Base-by-base conservation (phyloP, 2,888 invertebrate genomes). In the Dicyrtomina minuta region DNA sequence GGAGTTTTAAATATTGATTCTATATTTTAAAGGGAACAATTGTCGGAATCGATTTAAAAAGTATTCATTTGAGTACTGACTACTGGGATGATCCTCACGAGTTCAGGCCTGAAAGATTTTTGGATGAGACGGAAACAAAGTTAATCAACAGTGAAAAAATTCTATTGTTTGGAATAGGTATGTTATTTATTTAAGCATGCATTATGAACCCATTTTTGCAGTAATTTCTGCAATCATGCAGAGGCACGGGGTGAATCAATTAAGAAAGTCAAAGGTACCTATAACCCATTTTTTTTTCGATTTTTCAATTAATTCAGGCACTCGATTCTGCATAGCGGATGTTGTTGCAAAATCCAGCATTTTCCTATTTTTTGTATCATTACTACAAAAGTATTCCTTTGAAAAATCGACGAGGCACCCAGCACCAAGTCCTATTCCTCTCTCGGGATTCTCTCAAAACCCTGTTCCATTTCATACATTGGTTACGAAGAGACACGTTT, bases 271-370 rank as follows among this genome's bases (percentile, higher is more conserved):
- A n/a, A n/a, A n/a, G n/a, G n/a, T n/a, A n/a, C n/a, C n/a, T n/a
- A n/a, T n/a, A n/a, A n/a, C n/a, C n/a, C n/a, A n/a, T n/a, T n/a
- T n/a, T n/a, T n/a, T n/a, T n/a, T n/a, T n/a, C n/a, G n/a, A n/a
- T n/a, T n/a, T n/a, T n/a, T n/a, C n/a, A n/a, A n/a, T n/a, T n/a
- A n/a, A n/a, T n/a, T n/a, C 22, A 75, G 75, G 75, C 3, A 75
- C 73, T 51, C 51, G 75, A 46, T 53, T 56, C 17, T 75, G 75
- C 26, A 51, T 75, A 6, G 75, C 73, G 12, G 75, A 75, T 43
- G 33, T 22, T 4, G 49, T 73, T 5, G 73, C 75, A 13, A 66
- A 65, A 41, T 56, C 69, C 20, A 66, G 68, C 13, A 39, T 75
- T 5, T 75, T 73, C 41, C 64, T 66, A n/a, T 75, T 73, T 44